Evolutionary conservation across 1,140 invertebrate species (phyloP), one percentile per base, ranked within the genome.

Genomic region (Dendrolimus kikuchii): DNA sequence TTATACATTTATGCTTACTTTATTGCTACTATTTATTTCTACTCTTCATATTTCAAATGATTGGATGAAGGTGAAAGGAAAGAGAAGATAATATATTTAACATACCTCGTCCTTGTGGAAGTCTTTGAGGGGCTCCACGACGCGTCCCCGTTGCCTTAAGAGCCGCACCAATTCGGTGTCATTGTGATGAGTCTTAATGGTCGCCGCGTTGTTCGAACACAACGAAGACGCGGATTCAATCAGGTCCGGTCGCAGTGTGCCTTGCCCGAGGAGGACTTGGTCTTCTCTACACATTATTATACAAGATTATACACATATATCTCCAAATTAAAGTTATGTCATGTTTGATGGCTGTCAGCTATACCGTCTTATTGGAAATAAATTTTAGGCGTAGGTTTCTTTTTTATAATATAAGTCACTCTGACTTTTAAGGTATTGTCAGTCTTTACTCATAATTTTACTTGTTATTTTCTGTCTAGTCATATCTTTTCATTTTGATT

Each of bases 101-200:
- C 52, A 53, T 49, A 99, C 98, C 90, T 99, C 99, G 85, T 99
- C 98, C 89, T 99, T 99, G 78, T 99, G 98, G 80, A 99, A 99
- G 88, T 99, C 98, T 88, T 94, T 95, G 7, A 99, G 89, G n/a
- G 98, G 98, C 88, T 99, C 98, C 23, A 99, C 93, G 8, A 99
- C 97, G 55, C 95, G 89, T 7, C 95, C 97, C 68, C 95, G 87
- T 61, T 91, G 90, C 56, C 98, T 89, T 48, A 99, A 88, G 74
- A 94, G 90, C 64, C 97, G 88, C n/a, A 99, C 96, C 23, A 99
- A 89, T 71, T 96, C 96, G 40, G 96, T 99, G 83, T 99, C 98
- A 84, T 99, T 99, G 89, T 99, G 98, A 88, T 99, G 98, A n/a
- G 98, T 99, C 89, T 99, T 99, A 68, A 99, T 99, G 7, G 94